A percentile compares a stretch with the other conserved stretches of the same genome.
Conservation (phyloP, 2,797 vertebrate genomes). For the Geotria australis region DNA sequence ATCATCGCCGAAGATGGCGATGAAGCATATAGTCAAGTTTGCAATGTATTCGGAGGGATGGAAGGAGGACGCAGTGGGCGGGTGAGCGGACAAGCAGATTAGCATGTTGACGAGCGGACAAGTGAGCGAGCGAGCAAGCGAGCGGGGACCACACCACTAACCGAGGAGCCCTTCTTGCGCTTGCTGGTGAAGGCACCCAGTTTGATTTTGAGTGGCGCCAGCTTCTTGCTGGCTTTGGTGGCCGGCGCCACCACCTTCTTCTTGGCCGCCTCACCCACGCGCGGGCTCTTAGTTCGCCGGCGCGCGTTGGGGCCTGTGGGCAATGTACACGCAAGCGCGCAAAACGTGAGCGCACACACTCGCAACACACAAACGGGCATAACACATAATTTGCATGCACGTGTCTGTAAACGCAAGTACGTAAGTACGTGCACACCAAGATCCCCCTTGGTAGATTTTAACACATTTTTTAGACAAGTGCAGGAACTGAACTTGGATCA, state of each 20-base stretch:
- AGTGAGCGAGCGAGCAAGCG: too few relatives aligned
- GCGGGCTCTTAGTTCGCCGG: background rate
- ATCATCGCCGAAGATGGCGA: slow-evolving; percentile 1
- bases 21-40: background rate
- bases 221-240: slow-evolving; percentile 25
- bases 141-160: slow-evolving; percentile 9
- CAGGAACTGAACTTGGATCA: too few relatives aligned
- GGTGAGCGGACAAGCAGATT: background rate
- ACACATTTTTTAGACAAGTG: too few relatives aligned
- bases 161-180: slow-evolving; percentile 82
- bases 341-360: background rate
- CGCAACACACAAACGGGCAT: too few relatives aligned
- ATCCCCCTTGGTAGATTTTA: too few relatives aligned
- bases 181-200: slow-evolving; percentile 44
- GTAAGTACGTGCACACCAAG: too few relatives aligned
- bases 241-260: background rate
- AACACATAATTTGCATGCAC: too few relatives aligned
- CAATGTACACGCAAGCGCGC: background rate
- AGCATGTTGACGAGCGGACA: too few relatives aligned
- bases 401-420: too few relatives aligned
- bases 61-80: background rate
- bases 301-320: background rate
- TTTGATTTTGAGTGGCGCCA: slow-evolving; percentile 34
- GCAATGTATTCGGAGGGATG: too few relatives aligned
- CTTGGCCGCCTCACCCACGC: background rate